These are phyloP conservation scores for Cyrtorhinus lividipennis DNA, from an alignment of 1,140 invertebrate species.

Conservation along the genomic window DNA sequence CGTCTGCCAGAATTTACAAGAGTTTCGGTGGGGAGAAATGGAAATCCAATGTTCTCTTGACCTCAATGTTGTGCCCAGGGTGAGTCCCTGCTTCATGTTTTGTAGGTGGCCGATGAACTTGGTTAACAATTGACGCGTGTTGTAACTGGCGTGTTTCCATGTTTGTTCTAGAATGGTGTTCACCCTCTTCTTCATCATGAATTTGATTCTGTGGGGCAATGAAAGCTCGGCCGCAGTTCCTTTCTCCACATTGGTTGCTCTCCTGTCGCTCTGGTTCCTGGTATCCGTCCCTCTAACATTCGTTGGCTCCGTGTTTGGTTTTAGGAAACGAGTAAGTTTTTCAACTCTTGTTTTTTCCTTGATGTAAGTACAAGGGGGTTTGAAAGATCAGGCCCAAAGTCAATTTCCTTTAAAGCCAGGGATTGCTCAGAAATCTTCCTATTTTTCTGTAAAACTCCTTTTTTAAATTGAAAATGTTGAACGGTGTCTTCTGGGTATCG, in stretches of 20 bases:
- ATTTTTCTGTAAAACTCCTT: no score
- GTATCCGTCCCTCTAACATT: slow-evolving; percentile 97
- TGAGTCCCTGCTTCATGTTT: no score
- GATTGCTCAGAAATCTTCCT: no score
- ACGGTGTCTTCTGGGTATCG: no score
- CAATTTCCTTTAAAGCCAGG: no score
- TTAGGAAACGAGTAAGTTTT: slow-evolving; percentile 77
- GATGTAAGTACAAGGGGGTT: no score
- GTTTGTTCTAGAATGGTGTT: slow-evolving; percentile 70
- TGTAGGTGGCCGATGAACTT: no score
- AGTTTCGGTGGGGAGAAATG: slow-evolving; percentile 95
- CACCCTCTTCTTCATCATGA: slow-evolving; percentile 88
- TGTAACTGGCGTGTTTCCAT: no score
- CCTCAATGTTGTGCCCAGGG: slow-evolving; percentile 91
- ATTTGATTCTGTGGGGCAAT: slow-evolving; percentile 88
- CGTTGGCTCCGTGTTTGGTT: slow-evolving; percentile 95
- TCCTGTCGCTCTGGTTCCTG: slow-evolving; percentile 91
- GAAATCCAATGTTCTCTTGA: slow-evolving; percentile 95
- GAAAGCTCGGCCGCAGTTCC: slow-evolving; percentile 91
- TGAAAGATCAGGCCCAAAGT: no score
- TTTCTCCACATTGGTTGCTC: slow-evolving; percentile 93
- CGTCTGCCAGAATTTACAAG: slow-evolving; percentile 92
- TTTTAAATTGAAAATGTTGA: no score
- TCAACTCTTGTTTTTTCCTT: no score
- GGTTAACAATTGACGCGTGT: no score